These are phyloP conservation scores for Calyptommatus sinebrachiatus DNA, from an alignment of 2,113 vertebrate species.

Conservation along the genomic window DNA sequence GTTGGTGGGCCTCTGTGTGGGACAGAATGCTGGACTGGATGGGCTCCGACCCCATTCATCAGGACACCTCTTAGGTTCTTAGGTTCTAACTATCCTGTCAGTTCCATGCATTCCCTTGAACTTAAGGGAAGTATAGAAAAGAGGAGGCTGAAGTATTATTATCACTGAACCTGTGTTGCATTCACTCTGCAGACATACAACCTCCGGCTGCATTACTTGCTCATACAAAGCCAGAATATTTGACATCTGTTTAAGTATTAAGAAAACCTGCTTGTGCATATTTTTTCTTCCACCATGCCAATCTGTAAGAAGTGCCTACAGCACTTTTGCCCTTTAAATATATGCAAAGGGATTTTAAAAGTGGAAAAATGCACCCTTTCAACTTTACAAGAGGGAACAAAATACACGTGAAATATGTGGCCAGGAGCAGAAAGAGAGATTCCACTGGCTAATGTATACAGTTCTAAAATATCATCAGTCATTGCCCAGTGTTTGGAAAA, in stretches of 20 bases:
- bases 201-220: neutral
- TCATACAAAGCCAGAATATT: neutral
- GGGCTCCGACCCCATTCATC: no score
- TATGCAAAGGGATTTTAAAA: conserved; percentile 3
- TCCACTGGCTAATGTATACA: neutral
- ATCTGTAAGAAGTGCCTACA: conserved; percentile 12
- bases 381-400: conserved; percentile 13
- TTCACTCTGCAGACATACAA: conserved; percentile 10
- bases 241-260: conserved; percentile 9
- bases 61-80: no score
- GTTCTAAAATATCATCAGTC: neutral
- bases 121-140: no score
- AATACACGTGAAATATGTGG: neutral
- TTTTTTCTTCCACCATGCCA: conserved; percentile 1
- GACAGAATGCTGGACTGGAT: no score
- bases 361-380: conserved; percentile 19
- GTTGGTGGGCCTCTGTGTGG: no score
- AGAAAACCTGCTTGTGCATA: conserved; percentile 17
- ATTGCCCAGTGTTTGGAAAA: conserved; percentile 1
- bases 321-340: conserved; percentile 12
- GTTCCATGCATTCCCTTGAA: neutral
- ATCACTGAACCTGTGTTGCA: neutral
- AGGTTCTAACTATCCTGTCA: no score
- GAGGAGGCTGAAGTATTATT: neutral
- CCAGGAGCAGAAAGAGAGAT: neutral